phyloP scores from a whole-genome alignment of 2,113 vertebrate genomes.

The Oreocharis arfaki region DNA sequence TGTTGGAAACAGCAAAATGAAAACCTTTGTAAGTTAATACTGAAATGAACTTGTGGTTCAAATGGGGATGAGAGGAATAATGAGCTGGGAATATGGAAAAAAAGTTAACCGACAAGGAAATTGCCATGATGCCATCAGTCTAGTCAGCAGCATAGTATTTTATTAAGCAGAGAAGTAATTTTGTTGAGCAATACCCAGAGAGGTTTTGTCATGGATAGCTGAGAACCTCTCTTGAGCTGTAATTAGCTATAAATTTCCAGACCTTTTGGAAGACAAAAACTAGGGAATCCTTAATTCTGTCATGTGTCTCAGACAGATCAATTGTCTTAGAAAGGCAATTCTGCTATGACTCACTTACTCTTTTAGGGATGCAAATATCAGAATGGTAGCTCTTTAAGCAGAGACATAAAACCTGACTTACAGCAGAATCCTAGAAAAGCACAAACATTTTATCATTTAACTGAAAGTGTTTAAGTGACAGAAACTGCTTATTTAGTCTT shows the following conservation, averaged over 20 bases:
- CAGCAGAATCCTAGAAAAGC: background rate
- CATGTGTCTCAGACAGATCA: background rate
- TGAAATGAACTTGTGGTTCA: background rate
- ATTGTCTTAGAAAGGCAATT: background rate
- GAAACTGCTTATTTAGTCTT: background rate
- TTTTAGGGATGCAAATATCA: background rate
- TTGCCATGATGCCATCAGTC: conserved; percentile 45
- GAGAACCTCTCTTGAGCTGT: background rate
- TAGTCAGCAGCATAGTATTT: conserved; percentile 38
- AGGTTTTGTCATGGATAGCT: conserved; percentile 1
- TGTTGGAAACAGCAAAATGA: background rate
- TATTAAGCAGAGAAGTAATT: conserved; percentile 48
- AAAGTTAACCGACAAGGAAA: background rate
- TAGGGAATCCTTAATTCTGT: background rate
- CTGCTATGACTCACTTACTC: background rate
- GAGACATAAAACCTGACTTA: background rate
- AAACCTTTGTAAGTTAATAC: background rate
- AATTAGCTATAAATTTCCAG: conserved; percentile 1
- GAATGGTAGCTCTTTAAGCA: background rate
- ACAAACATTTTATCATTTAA: background rate
- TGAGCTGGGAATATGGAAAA: background rate
- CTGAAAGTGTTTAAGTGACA: background rate
- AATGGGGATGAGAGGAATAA: background rate
- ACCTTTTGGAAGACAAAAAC: background rate
- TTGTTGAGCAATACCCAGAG: conserved; percentile 22